Evolutionary conservation across 2,888 invertebrate species (phyloP).

Genomic region (Macrosiphum euphorbiae): DNA sequence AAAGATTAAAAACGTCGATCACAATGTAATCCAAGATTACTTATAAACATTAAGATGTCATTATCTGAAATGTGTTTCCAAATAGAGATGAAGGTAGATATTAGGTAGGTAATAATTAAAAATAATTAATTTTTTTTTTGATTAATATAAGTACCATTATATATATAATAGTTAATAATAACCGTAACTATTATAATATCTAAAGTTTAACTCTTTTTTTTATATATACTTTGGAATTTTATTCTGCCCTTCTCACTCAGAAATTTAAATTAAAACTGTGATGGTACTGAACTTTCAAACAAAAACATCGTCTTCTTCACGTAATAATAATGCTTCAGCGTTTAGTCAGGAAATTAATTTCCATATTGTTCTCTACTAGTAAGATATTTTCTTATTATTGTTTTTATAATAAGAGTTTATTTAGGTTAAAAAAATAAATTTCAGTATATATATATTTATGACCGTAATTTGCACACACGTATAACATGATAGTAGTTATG

Average conservation of each 20-base stretch:
- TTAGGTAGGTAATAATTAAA: too few species aligned
- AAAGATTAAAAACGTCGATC: too few species aligned
- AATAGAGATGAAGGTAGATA: neutral
- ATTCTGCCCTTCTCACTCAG: neutral
- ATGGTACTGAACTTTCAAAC: neutral
- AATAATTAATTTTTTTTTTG: too few species aligned
- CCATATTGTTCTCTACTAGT: neutral
- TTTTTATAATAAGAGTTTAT: neutral
- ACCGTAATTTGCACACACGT: neutral
- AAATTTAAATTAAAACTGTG: neutral
- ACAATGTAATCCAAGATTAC: neutral
- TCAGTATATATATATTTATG: neutral
- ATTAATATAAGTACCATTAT: neutral
- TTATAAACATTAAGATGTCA: neutral
- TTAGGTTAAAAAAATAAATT: neutral
- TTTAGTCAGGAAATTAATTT: neutral
- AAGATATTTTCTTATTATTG: neutral
- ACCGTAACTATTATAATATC: neutral
- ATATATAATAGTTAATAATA: neutral
- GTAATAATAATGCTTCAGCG: neutral
- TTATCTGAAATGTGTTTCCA: neutral
- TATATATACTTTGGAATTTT: neutral
- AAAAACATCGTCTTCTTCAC: neutral
- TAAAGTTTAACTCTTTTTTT: neutral
- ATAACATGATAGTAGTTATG: neutral